These are phyloP conservation scores for Synodontis membranacea DNA, from an alignment of 2,113 vertebrate genomes.

Conservation along the genomic window DNA sequence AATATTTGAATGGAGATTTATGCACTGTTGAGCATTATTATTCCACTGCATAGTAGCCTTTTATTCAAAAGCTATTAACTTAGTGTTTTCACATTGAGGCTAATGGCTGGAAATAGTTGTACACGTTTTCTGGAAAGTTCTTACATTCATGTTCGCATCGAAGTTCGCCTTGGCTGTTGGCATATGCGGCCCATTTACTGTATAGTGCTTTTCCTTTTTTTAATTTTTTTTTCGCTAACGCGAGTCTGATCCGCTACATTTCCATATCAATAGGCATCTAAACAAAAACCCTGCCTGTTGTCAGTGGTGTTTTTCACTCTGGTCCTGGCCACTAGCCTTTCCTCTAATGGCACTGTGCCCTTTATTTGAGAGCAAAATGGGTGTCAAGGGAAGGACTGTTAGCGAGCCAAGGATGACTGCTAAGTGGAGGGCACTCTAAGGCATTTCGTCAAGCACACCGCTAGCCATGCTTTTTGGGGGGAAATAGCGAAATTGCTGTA, in stretches of 20 bases:
- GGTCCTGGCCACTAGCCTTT: conserved; percentile 38
- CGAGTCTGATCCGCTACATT: conserved; percentile 37
- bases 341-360: conserved; percentile 51
- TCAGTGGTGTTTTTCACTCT: conserved; percentile 34
- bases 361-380: conserved; percentile 49
- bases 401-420: conserved; percentile 51
- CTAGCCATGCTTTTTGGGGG: conserved; percentile 44
- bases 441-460: conserved; percentile 47
- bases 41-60: conserved; percentile 23
- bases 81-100: conserved; percentile 29
- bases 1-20: conserved; percentile 50
- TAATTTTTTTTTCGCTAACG: background rate
- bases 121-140: conserved; percentile 17
- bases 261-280: conserved; percentile 47
- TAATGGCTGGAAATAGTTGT: conserved; percentile 34
- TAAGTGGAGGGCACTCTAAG: conserved; percentile 55
- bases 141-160: conserved; percentile 5
- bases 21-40: conserved; percentile 36
- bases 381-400: conserved; percentile 44
- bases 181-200: conserved; percentile 28
- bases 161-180: background rate
- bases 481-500: conserved; percentile 51
- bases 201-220: conserved; percentile 6
- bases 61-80: conserved; percentile 45
- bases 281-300: conserved; percentile 30